These are phyloP conservation scores for Hyppa rectilinea DNA, from an alignment of 2,888 invertebrate genomes.

Conservation along the genomic window DNA sequence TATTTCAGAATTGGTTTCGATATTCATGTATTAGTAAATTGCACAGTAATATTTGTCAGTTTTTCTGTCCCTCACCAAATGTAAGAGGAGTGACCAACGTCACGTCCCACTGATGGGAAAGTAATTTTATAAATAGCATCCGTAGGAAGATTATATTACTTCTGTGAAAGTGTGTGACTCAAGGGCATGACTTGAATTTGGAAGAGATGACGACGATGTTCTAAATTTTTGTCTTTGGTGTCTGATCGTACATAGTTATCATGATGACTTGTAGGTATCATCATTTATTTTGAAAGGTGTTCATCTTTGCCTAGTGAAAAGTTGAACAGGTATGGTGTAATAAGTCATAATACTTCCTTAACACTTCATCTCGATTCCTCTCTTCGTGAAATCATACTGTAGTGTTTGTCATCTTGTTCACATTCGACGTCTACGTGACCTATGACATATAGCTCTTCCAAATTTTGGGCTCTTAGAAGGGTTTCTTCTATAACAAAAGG, in stretches of 20 bases:
- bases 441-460: slow-evolving; percentile 23
- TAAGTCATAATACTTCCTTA: neutral
- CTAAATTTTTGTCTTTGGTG: neutral
- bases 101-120: slow-evolving; percentile 21
- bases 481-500: neutral
- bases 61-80: neutral
- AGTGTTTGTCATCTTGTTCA: neutral
- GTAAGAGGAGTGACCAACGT: neutral
- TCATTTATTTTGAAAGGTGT: neutral
- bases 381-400: neutral
- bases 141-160: slow-evolving; percentile 26
- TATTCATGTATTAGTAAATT: neutral
- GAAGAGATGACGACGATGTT: slow-evolving; percentile 25
- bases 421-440: slow-evolving; percentile 45
- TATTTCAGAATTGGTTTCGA: too few relatives aligned
- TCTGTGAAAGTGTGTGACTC: slow-evolving; percentile 40
- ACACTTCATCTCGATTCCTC: neutral
- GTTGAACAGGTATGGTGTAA: neutral
- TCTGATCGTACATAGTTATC: slow-evolving; percentile 1
- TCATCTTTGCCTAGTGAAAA: neutral
- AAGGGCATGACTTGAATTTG: slow-evolving; percentile 43
- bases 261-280: neutral
- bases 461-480: slow-evolving; percentile 7
- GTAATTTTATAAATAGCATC: slow-evolving; percentile 18
- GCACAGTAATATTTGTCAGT: neutral